phyloP scores from a whole-genome alignment of 2,888 invertebrate genomes.

The Flabesymbios commensalis region DNA sequence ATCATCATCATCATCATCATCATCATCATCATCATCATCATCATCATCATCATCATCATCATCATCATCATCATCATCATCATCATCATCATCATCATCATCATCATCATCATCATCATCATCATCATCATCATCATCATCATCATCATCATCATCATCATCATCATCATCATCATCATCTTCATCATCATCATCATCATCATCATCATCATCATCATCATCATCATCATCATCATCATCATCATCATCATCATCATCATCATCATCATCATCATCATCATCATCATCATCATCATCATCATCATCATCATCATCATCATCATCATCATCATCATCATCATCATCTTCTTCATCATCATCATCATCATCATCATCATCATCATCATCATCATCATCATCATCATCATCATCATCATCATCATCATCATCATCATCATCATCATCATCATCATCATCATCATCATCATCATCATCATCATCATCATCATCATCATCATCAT shows the following conservation, averaged over 20 bases:
- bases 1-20: too few relatives aligned
- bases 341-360: neutral
- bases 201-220: too few relatives aligned
- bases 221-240: slow-evolving; percentile 7
- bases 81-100: slow-evolving; percentile 9
- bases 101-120: slow-evolving; percentile 7
- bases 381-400: neutral
- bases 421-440: slow-evolving; percentile 1
- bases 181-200: neutral
- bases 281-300: neutral
- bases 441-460: neutral
- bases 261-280: slow-evolving; percentile 4
- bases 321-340: neutral
- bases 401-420: too few relatives aligned
- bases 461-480: neutral
- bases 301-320: neutral
- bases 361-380: neutral
- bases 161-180: neutral
- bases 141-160: slow-evolving; percentile 1
- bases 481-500: too few relatives aligned
- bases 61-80: slow-evolving; percentile 8
- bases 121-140: slow-evolving; percentile 1
- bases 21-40: too few relatives aligned
- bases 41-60: too few relatives aligned
- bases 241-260: slow-evolving; percentile 9